A percentile compares a stretch with the other conserved stretches of the same genome.
Evolutionary conservation across 2,113 vertebrate genomes (phyloP).

Genomic region (Ochotona curzoniae): DNA sequence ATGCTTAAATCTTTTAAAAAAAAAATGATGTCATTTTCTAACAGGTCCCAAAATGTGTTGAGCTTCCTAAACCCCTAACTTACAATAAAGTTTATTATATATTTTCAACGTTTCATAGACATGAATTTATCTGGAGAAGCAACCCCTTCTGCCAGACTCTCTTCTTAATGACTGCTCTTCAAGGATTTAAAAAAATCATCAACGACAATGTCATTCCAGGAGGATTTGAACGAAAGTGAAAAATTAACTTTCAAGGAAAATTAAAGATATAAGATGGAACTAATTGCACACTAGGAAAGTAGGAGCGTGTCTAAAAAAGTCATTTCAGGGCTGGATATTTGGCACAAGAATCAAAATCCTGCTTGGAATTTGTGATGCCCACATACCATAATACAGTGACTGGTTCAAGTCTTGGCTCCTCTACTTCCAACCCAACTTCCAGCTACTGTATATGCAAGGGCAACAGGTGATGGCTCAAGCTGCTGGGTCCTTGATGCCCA

Average conservation of each 20-base stretch:
- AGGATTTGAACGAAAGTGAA: neutral
- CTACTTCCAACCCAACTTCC: too few relatives aligned
- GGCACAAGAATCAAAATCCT: too few relatives aligned
- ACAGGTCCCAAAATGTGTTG: neutral
- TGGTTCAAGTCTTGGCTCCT: too few relatives aligned
- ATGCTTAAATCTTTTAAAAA: too few relatives aligned
- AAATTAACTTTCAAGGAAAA: neutral
- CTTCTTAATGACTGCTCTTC: slow-evolving; percentile 14
- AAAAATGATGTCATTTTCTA: neutral
- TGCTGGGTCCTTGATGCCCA: too few relatives aligned
- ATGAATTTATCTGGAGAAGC: neutral
- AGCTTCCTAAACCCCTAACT: neutral
- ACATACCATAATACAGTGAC: too few relatives aligned
- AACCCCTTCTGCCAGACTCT: neutral
- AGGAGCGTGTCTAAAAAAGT: neutral
- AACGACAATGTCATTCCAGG: neutral
- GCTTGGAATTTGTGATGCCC: too few relatives aligned
- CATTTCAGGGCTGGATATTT: too few relatives aligned
- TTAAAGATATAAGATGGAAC: neutral
- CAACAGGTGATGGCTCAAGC: too few relatives aligned
- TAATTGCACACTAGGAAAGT: neutral
- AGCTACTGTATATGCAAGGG: too few relatives aligned
- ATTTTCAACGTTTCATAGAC: slow-evolving; percentile 15
- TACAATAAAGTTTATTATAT: neutral
- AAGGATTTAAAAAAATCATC: neutral